Percentiles rank a stretch among this genome's conserved stretches.
phyloP scores from a whole-genome alignment of 2,888 invertebrate genomes.

The Alsophila aescularia region DNA sequence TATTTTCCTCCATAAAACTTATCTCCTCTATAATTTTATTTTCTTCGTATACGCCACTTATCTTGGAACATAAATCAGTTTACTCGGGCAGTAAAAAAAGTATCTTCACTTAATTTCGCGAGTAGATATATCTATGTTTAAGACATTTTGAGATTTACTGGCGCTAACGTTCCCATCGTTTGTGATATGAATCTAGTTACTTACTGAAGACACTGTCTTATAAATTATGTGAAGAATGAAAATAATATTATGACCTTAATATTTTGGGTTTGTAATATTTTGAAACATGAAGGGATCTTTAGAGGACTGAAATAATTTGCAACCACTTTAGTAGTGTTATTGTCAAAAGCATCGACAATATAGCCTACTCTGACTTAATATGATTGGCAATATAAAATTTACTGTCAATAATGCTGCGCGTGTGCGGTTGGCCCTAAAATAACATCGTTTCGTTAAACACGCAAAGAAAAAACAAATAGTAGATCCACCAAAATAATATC shows the following conservation, averaged over 20 bases:
- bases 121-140: slow-evolving; percentile 10
- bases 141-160: slow-evolving; percentile 16
- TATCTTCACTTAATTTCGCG: slow-evolving; percentile 34
- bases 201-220: too few relatives aligned
- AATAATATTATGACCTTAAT: too few relatives aligned
- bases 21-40: slow-evolving; percentile 33
- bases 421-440: background rate
- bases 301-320: too few relatives aligned
- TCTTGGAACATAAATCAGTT: slow-evolving; percentile 38
- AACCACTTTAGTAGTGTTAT: too few relatives aligned
- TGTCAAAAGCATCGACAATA: too few relatives aligned
- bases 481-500: background rate
- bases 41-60: slow-evolving; percentile 33
- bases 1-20: slow-evolving; percentile 25
- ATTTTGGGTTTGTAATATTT: too few relatives aligned
- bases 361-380: too few relatives aligned
- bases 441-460: background rate
- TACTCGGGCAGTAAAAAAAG: slow-evolving; percentile 33
- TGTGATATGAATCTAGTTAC: background rate
- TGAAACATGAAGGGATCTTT: too few relatives aligned
- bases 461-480: background rate
- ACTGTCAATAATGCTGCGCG: too few relatives aligned
- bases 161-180: slow-evolving; percentile 10
- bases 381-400: too few relatives aligned
- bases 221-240: too few relatives aligned